phyloP scores from a whole-genome alignment of 1,140 invertebrate species.

The Bactericera cockerelli region DNA sequence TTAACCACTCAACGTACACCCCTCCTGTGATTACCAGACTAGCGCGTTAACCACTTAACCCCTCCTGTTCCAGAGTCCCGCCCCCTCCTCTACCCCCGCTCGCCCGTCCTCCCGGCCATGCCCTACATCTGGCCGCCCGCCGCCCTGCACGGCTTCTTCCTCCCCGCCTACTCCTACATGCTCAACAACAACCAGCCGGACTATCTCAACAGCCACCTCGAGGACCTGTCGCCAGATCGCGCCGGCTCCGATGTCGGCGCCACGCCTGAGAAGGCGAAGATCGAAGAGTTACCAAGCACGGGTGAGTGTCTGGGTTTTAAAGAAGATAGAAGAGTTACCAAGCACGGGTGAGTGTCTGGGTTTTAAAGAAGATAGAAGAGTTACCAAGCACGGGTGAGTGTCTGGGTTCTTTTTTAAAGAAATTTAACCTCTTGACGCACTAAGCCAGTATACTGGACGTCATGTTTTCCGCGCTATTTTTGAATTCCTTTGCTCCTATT shows the following conservation, averaged over 20 bases:
- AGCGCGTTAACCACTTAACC: no score
- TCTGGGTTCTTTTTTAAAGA: no score
- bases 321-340: background rate
- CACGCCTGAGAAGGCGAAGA: background rate
- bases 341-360: background rate
- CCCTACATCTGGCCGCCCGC: slow-evolving; percentile 1
- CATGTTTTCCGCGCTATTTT: background rate
- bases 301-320: no score
- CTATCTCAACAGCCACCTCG: background rate
- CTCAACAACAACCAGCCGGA: background rate
- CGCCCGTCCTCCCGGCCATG: background rate
- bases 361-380: background rate
- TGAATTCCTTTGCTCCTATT: background rate
- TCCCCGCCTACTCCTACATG: background rate
- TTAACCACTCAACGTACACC: no score
- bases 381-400: background rate
- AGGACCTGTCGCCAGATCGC: background rate
- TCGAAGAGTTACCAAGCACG: background rate
- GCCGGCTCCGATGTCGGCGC: background rate
- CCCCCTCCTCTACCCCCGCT: background rate
- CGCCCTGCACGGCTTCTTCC: slow-evolving; percentile 5
- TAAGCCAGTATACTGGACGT: background rate
- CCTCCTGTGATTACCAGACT: no score
- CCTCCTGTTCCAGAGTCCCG: background rate
- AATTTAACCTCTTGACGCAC: background rate